Percentiles rank a stretch among this genome's conserved stretches.
Evolutionary conservation across 1,140 invertebrate genomes (phyloP).

Genomic region (Scaptomyza hsui): DNA sequence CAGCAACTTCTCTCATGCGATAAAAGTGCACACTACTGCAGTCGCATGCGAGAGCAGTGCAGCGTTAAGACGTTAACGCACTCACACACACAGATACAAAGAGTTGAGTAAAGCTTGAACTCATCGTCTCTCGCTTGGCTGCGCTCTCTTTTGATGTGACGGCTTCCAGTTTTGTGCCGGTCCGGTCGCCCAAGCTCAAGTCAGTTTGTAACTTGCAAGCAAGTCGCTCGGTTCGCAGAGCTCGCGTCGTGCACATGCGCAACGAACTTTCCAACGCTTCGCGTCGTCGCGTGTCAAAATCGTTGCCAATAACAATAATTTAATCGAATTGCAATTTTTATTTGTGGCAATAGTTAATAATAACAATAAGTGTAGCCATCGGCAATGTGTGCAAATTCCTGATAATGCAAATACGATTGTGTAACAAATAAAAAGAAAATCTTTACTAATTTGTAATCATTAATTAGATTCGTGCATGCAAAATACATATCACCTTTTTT

Average conservation of each 20-base stretch:
- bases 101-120: conserved; percentile 11
- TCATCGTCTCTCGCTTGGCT: conserved; percentile 4
- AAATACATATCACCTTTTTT: conserved; percentile 1
- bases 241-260: conserved; percentile 49
- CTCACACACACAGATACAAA: conserved; percentile 7
- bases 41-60: not conserved
- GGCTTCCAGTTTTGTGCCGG: conserved; percentile 33
- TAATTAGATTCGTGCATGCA: conserved; percentile 50
- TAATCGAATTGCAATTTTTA: conserved; percentile 42
- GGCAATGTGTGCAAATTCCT: conserved; percentile 26
- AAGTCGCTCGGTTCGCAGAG: conserved; percentile 48
- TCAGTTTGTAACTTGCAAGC: conserved; percentile 57
- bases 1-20: not conserved
- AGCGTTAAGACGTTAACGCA: not conserved
- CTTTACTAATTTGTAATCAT: conserved; percentile 33
- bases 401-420: conserved; percentile 30
- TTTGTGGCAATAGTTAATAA: conserved; percentile 59
- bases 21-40: not conserved
- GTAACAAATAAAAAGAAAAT: conserved; percentile 26
- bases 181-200: conserved; percentile 25
- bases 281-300: conserved; percentile 47
- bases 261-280: conserved; percentile 19
- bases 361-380: conserved; percentile 47
- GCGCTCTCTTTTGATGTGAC: conserved; percentile 19
- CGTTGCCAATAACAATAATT: conserved; percentile 8